Percentiles rank a stretch among this genome's conserved stretches.
Conservation (phyloP, 1,140 invertebrate genomes). For the Magallana gigas region DNA sequence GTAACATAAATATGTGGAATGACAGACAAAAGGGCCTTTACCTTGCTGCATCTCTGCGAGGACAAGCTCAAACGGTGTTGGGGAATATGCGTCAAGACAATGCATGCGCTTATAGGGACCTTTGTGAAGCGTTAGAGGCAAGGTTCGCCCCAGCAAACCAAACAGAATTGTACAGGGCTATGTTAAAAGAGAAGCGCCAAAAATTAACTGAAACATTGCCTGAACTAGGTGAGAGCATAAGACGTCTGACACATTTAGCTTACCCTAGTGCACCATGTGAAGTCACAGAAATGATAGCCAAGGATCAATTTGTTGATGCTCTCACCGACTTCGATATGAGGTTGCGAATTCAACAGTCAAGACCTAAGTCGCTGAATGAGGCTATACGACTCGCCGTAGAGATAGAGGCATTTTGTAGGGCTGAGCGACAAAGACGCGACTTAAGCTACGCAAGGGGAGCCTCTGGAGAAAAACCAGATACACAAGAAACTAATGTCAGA, state of each 20-base stretch:
- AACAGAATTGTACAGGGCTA: constrained; percentile 52
- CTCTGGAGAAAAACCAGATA: neutral
- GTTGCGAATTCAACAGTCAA: constrained; percentile 46
- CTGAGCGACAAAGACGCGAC: constrained; percentile 36
- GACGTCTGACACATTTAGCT: constrained; percentile 47
- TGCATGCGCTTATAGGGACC: neutral
- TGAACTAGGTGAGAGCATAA: constrained; percentile 57
- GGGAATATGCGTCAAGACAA: neutral
- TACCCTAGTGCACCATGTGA: constrained; percentile 53
- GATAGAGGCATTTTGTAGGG: constrained; percentile 45
- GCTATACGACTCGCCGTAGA: constrained; percentile 57
- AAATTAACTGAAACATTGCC: constrained; percentile 52
- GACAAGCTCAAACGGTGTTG: constrained; percentile 27
- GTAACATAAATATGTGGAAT: constrained; percentile 40
- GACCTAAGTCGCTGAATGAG: constrained; percentile 55
- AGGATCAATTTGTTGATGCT: constrained; percentile 57
- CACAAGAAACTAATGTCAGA: neutral
- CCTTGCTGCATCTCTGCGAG: constrained; percentile 46
- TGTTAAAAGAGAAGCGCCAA: constrained; percentile 51
- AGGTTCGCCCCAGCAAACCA: constrained; percentile 53
- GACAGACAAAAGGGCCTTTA: constrained; percentile 43
- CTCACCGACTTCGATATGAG: constrained; percentile 51
- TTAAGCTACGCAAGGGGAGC: neutral
- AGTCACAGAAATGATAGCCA: constrained; percentile 55
- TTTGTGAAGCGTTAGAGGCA: constrained; percentile 48